These are phyloP conservation scores for Aphyosemion australe DNA, from an alignment of 2,113 vertebrate species.

Conservation along the genomic window DNA sequence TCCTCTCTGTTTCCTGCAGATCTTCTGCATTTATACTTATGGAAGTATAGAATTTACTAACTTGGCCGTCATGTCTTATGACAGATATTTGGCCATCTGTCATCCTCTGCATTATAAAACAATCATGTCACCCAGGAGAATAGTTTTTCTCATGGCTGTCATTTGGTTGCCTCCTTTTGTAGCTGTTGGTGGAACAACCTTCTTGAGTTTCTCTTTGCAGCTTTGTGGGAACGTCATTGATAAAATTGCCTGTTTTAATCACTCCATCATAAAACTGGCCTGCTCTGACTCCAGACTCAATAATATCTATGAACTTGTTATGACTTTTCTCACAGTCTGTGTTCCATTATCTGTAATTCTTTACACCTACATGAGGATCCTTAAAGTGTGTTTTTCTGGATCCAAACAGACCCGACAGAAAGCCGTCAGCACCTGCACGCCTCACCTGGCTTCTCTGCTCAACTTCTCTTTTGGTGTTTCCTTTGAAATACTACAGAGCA, in stretches of 20 bases:
- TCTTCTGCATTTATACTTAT: conserved; percentile 6
- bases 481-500: conserved; percentile 57
- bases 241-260: conserved; percentile 43
- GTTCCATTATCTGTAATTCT: conserved; percentile 18
- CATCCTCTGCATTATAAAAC: not conserved
- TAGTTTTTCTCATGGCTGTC: not conserved
- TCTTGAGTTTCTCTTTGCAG: not conserved
- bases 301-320: conserved; percentile 31
- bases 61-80: conserved; percentile 43
- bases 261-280: conserved; percentile 21
- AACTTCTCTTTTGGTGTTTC: conserved; percentile 48
- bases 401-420: conserved; percentile 8
- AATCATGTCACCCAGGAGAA: conserved; percentile 16
- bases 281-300: conserved; percentile 24
- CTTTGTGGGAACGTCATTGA: conserved; percentile 9
- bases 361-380: conserved; percentile 21
- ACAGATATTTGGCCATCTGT: conserved; percentile 50
- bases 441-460: conserved; percentile 52
- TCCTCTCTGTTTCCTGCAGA: conserved; percentile 29
- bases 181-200: not conserved
- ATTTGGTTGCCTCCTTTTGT: conserved; percentile 44
- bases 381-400: conserved; percentile 32
- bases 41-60: not conserved
- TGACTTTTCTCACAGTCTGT: not conserved
- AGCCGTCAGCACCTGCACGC: conserved; percentile 41